Conservation (phyloP, 30 jellyfish, hydroid and myxozoan species). For the Cassiopea andromeda region DNA sequence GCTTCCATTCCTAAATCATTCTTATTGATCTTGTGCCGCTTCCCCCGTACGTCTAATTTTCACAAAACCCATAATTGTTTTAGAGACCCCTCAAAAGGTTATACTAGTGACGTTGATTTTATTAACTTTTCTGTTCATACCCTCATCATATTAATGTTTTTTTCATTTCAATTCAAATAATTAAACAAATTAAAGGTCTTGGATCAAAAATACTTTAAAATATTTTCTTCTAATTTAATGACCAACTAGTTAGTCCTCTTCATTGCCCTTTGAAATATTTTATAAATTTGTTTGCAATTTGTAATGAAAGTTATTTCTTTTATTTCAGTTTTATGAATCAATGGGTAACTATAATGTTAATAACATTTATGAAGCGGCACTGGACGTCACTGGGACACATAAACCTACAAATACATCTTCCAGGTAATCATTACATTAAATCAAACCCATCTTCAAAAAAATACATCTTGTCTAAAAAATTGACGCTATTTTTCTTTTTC, state of each 20-base stretch:
- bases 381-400: slow-evolving; percentile 67
- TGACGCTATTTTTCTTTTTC: no score
- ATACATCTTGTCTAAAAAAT: no score
- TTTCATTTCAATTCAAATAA: no score
- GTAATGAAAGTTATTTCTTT: neutral
- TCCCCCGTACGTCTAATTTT: neutral
- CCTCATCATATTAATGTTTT: no score
- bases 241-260: no score
- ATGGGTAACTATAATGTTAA: slow-evolving; percentile 81
- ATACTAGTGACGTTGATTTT: no score
- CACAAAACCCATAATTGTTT: neutral
- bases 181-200: no score
- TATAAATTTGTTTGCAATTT: neutral
- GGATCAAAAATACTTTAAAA: no score
- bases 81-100: neutral
- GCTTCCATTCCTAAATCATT: neutral
- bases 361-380: slow-evolving; percentile 78
- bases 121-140: no score
- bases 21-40: neutral
- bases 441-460: no score
- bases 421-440: slow-evolving; percentile 28
- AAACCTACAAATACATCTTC: slow-evolving; percentile 79
- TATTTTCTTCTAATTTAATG: no score
- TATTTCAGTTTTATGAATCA: slow-evolving; percentile 52
- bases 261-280: no score